Evolutionary conservation across 2,797 vertebrate species (phyloP).

Genomic region (Acrocephalus scirpaceus): DNA sequence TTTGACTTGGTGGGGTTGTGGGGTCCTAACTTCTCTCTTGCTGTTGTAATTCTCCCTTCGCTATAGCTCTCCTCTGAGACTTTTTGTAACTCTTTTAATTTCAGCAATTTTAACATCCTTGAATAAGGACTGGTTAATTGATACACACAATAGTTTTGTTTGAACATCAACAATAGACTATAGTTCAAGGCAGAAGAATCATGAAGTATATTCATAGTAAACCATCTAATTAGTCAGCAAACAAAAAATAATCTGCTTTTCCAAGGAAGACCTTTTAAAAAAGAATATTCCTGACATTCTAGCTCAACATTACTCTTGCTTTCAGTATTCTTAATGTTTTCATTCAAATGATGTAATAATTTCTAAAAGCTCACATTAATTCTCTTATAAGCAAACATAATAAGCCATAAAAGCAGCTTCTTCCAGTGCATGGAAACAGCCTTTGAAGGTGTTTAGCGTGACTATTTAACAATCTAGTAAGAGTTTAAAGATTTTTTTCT

Average conservation of each 20-base stretch:
- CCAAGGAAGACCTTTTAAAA: background rate
- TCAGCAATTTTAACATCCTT: background rate
- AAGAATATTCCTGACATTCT: background rate
- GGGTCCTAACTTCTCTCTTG: background rate
- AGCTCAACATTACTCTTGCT: background rate
- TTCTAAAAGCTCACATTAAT: background rate
- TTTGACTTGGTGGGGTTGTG: background rate
- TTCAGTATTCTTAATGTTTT: background rate
- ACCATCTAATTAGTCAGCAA: background rate
- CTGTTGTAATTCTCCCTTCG: background rate
- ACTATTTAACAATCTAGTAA: background rate
- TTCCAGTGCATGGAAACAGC: background rate
- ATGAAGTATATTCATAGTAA: background rate
- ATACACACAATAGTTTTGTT: background rate
- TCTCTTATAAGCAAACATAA: slow-evolving; percentile 1
- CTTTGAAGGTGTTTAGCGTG: background rate
- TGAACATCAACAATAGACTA: background rate
- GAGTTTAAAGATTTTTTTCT: background rate
- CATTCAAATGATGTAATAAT: background rate
- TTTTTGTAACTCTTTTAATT: background rate
- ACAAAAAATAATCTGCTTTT: background rate
- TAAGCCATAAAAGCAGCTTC: slow-evolving; percentile 5
- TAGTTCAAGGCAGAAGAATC: background rate
- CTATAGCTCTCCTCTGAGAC: background rate
- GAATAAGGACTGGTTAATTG: background rate